These are phyloP conservation scores for Rutpela maculata DNA, from an alignment of 2,888 invertebrate species.

Conservation along the genomic window DNA sequence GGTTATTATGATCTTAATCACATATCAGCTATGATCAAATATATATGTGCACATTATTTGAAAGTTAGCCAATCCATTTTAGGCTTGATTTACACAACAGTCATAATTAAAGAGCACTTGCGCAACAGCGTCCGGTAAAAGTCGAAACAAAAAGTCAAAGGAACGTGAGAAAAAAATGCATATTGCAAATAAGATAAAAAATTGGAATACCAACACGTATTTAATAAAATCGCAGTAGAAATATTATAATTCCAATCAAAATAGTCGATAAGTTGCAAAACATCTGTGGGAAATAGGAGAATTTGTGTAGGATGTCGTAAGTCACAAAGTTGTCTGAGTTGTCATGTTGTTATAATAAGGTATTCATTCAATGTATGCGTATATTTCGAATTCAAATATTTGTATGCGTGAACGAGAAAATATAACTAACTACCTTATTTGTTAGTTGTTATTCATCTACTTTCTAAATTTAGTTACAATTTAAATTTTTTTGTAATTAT, in stretches of 20 bases:
- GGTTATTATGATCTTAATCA: too few relatives aligned
- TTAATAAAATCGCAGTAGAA: constrained; percentile 14
- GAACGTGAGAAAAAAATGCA: constrained; percentile 26
- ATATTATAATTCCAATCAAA: constrained; percentile 10
- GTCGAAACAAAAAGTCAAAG: not conserved
- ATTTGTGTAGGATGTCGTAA: constrained; percentile 24
- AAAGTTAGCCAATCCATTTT: constrained; percentile 6
- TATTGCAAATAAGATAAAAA: constrained; percentile 9
- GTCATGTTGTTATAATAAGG: constrained; percentile 9
- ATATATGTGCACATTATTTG: constrained; percentile 3
- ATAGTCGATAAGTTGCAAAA: constrained; percentile 28
- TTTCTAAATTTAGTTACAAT: too few relatives aligned
- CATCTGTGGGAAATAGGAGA: constrained; percentile 26
- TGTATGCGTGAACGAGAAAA: not conserved
- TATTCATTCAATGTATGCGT: not conserved
- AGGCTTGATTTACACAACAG: constrained; percentile 5
- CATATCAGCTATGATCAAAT: not conserved
- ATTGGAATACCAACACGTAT: constrained; percentile 30
- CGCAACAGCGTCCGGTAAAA: constrained; percentile 2
- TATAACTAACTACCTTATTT: too few relatives aligned
- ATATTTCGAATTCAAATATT: not conserved
- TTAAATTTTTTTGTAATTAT: too few relatives aligned
- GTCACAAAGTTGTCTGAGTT: constrained; percentile 15
- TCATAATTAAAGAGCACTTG: not conserved
- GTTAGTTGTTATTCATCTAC: too few relatives aligned